Evolutionary conservation across 2,113 vertebrate genomes (phyloP).

Genomic region (Mugil cephalus): DNA sequence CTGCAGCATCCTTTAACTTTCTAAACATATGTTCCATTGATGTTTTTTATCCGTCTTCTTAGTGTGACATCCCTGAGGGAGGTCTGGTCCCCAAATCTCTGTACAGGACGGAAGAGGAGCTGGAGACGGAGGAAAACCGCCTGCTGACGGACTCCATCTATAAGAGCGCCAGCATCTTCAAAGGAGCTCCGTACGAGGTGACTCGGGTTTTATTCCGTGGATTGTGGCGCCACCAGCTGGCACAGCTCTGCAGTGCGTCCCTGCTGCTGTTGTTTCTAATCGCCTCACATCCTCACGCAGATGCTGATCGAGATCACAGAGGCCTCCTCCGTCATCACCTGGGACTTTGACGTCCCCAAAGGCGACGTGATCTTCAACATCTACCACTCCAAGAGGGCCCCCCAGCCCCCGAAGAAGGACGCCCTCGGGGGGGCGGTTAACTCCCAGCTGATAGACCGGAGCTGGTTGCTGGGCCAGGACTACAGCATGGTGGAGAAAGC

Average conservation of each 20-base stretch:
- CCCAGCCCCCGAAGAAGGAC: conserved; percentile 91
- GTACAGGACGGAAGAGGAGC: conserved; percentile 93
- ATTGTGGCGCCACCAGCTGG: conserved; percentile 57
- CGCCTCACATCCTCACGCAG: conserved; percentile 73
- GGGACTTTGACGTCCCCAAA: conserved; percentile 98
- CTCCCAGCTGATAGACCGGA: conserved; percentile 90
- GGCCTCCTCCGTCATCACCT: conserved; percentile 94
- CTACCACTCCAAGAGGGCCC: conserved; percentile 92
- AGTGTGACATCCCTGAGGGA: conserved; percentile 96
- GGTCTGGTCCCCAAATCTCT: conserved; percentile 94
- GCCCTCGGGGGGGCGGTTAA: conserved; percentile 88
- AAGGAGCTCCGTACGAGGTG: conserved; percentile 96
- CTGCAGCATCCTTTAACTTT: too few species aligned
- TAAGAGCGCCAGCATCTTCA: conserved; percentile 95
- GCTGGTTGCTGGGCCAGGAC: conserved; percentile 92
- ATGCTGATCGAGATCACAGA: conserved; percentile 93
- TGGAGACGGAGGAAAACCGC: conserved; percentile 92
- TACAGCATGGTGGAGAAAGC: conserved; percentile 96
- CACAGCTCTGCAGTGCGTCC: background rate
- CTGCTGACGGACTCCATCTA: conserved; percentile 96
- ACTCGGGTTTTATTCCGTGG: conserved; percentile 18
- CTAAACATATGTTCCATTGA: too few species aligned
- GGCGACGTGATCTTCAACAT: conserved; percentile 95
- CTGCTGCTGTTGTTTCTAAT: conserved; percentile 1
- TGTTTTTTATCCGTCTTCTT: background rate